A percentile compares a stretch with the other conserved stretches of the same genome.
These are phyloP conservation scores for Phenganax stokvisi DNA, from an alignment of 92 coral and sea anemone genomes.

Conservation along the genomic window DNA sequence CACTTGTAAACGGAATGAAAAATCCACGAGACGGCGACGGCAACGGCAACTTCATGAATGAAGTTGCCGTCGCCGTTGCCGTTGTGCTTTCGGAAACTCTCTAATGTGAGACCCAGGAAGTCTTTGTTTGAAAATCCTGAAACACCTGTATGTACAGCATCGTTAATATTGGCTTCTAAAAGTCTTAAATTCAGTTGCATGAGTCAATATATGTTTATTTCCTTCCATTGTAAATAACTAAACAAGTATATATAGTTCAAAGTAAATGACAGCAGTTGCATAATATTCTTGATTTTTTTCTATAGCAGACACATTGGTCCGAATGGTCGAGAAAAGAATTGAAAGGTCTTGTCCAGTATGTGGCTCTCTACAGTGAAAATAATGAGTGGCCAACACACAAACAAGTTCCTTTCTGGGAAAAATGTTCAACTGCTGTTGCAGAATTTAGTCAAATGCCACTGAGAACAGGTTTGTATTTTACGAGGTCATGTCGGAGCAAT, in stretches of 20 bases:
- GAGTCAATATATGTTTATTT: constrained; percentile 3
- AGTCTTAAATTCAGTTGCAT: background rate
- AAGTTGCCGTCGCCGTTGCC: no score
- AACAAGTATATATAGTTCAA: background rate
- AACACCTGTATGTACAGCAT: background rate
- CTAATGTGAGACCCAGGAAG: background rate
- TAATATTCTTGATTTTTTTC: background rate
- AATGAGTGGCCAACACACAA: constrained; percentile 40
- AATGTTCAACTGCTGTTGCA: constrained; percentile 41
- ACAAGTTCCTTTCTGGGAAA: constrained; percentile 21
- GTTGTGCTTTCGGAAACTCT: no score
- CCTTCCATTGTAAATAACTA: background rate
- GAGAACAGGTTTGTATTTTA: constrained; percentile 39
- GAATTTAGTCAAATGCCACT: constrained; percentile 27
- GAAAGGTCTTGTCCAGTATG: constrained; percentile 38
- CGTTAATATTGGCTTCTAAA: background rate
- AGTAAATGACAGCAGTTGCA: constrained; percentile 8
- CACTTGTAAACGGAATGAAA: no score
- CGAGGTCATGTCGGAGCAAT: no score
- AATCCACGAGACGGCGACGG: no score
- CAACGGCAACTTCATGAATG: no score
- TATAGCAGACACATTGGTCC: background rate
- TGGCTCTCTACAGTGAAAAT: constrained; percentile 34
- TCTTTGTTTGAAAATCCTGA: constrained; percentile 15
- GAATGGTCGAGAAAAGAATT: constrained; percentile 39